Base-by-base conservation (phyloP, 35 echinoderm and acorn worm genomes). In the Amphiura filiformis region DNA sequence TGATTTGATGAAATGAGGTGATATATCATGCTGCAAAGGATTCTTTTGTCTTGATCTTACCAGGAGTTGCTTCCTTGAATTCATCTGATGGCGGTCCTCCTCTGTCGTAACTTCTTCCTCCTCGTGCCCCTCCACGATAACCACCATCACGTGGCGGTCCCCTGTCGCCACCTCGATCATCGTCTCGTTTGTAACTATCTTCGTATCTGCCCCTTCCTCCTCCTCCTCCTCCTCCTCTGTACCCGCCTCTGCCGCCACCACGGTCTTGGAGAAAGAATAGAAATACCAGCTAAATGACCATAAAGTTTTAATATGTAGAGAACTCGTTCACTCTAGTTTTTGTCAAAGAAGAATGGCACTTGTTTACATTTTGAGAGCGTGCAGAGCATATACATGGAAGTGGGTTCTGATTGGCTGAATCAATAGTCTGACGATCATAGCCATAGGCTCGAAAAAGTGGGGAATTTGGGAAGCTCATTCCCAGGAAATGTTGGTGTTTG, bases 1-100 rank as follows among this genome's bases (percentile, higher is more conserved):
- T 52, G 20, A 20, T 52, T 52, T n/a, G n/a, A n/a, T n/a, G n/a
- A n/a, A n/a, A n/a, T n/a, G n/a, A n/a, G 28, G 2, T 70, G 17
- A 1, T 23, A 70, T 18, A 18, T 13, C 61, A 70, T 2, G 17
- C 26, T 5, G 7, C 7, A 30, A 3, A 26, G 9, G 26, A 26
- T 2, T 70, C 3, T 5, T 70, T 2, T 23, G 11, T 3, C 61
- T 37, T 13, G 35, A 41, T 47, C 86, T 89, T 80, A 93, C 95
- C 95, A 87, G 95, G 57, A 44, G 91, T 90, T 35, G 91, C 88
- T 91, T 97, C 95, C 84, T 75, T 97, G 35, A 97, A 93, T 15
- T 93, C 91, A 5, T 97, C 87, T 84, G 49, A 49, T 35, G 83
- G 86, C n/a, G n/a, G n/a, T 22, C 52, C 81, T 36, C 56, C 39